Evolutionary conservation across 2,797 vertebrate genomes (phyloP).

Genomic region (Mus spretus): DNA sequence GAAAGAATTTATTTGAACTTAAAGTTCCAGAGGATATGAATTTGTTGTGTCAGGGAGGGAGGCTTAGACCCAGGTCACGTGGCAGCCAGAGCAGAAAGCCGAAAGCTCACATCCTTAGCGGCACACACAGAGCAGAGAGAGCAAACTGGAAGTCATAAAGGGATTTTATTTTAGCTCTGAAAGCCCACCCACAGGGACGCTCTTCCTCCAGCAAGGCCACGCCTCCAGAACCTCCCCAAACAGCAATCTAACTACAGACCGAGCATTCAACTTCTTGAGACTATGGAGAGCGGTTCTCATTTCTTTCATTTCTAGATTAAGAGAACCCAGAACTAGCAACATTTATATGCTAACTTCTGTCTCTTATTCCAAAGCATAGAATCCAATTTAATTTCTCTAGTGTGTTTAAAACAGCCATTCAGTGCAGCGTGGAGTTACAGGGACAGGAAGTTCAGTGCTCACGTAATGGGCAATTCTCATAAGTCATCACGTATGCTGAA

Average conservation of each 20-base stretch:
- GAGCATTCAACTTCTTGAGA: background rate
- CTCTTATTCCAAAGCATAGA: conserved; percentile 6
- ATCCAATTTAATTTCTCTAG: conserved; percentile 20
- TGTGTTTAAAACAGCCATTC: background rate
- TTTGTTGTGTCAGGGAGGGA: background rate
- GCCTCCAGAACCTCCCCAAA: background rate
- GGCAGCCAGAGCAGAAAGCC: background rate
- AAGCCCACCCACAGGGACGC: background rate
- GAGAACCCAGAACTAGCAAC: background rate
- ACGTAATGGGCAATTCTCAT: background rate
- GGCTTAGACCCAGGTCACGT: background rate
- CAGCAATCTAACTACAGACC: background rate
- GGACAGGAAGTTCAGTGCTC: background rate
- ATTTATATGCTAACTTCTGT: background rate
- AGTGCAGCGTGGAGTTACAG: background rate
- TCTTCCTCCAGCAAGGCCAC: background rate
- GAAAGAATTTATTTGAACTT: background rate
- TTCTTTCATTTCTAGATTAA: background rate
- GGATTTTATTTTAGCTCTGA: too few relatives aligned
- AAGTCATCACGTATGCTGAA: background rate
- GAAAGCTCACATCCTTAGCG: too few relatives aligned
- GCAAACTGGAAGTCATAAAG: background rate
- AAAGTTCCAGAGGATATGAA: too few relatives aligned
- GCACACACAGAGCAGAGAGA: background rate
- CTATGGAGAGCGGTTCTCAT: background rate